Evolutionary conservation across 2,888 invertebrate species (phyloP).

Genomic region (Nudaria mundana): DNA sequence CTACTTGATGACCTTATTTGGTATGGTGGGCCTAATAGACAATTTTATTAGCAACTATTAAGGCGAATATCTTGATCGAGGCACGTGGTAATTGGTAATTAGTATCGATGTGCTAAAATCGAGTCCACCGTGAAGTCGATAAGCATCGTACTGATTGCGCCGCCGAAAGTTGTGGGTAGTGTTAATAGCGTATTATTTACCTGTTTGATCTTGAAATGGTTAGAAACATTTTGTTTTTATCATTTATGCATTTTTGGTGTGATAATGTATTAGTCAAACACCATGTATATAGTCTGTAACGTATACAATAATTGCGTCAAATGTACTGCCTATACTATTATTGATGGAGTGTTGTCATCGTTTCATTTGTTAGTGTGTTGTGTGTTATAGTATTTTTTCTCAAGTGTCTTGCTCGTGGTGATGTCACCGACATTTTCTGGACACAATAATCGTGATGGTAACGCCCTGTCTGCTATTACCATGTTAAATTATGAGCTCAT

Average conservation of each 20-base stretch:
- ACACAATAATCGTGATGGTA: slow-evolving; percentile 67
- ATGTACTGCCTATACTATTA: slow-evolving; percentile 45
- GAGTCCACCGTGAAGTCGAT: slow-evolving; percentile 56
- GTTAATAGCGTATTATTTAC: slow-evolving; percentile 64
- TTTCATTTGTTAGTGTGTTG: slow-evolving; percentile 54
- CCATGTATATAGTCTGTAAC: slow-evolving; percentile 40
- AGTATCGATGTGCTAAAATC: slow-evolving; percentile 71
- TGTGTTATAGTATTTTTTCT: slow-evolving; percentile 56
- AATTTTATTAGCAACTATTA: slow-evolving; percentile 19
- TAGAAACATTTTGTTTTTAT: slow-evolving; percentile 67
- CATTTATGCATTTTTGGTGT: slow-evolving; percentile 62
- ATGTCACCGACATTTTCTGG: slow-evolving; percentile 67
- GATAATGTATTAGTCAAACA: slow-evolving; percentile 60
- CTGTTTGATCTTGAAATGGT: slow-evolving; percentile 66
- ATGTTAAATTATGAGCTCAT: slow-evolving; percentile 66
- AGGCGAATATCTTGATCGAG: slow-evolving; percentile 47
- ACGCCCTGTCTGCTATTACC: slow-evolving; percentile 61
- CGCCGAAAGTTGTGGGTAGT: slow-evolving; percentile 59
- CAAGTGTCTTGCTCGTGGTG: slow-evolving; percentile 58
- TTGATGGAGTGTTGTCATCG: slow-evolving; percentile 64
- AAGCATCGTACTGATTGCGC: slow-evolving; percentile 63
- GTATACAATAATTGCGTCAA: slow-evolving; percentile 64
- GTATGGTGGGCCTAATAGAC: neutral
- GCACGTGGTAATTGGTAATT: slow-evolving; percentile 65
- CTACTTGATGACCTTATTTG: no score